Evolutionary conservation across 2,888 invertebrate genomes (phyloP), one percentile per base, ranked within the genome.

Genomic region (Limnephilus marmoratus): DNA sequence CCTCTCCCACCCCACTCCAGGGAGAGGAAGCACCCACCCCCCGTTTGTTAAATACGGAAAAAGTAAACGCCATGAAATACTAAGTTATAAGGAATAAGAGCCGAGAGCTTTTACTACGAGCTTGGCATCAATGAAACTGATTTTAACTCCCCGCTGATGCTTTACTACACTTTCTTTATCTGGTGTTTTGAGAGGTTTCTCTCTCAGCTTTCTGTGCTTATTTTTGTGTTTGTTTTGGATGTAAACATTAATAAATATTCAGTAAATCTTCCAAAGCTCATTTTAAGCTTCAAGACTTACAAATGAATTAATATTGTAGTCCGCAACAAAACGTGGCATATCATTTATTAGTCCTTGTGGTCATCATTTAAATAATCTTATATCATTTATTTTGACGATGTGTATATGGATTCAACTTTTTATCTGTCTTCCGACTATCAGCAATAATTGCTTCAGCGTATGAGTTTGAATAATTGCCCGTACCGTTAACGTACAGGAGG

Each of bases 71-170:
- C 90, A 85, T 81, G 85, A 90, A 92, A 90, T 91, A 83, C 82
- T 68, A 91, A 91, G 89, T 91, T 92, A 91, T 91, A 92, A 88
- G 88, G 90, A 92, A 86, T 81, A 90, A 90, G 90, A 91, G 90
- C 85, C 81, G 87, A 91, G 80, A 90, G 91, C 91, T 93, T 89
- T 93, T 93, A 93, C 93, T 93, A 93, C 92, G 92, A 91, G 37
- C 93, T 91, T 91, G 93, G 89, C 91, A 93, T 93, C 93, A 93
- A 93, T 93, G 93, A 93, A 93, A 85, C 91, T 83, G 49, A 89
- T 93, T 90, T 87, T 91, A 34, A 82, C 83, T 29, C 18, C 24
- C 34, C 68, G 68, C 7, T 68, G 68, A 68, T 68, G 24, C 68
- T n/a, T 68, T n/a, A 24, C 68, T 68, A 5, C 68, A 9, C 18